Base-by-base conservation (phyloP, 2,888 invertebrate genomes). In the Neelides folsomi region DNA sequence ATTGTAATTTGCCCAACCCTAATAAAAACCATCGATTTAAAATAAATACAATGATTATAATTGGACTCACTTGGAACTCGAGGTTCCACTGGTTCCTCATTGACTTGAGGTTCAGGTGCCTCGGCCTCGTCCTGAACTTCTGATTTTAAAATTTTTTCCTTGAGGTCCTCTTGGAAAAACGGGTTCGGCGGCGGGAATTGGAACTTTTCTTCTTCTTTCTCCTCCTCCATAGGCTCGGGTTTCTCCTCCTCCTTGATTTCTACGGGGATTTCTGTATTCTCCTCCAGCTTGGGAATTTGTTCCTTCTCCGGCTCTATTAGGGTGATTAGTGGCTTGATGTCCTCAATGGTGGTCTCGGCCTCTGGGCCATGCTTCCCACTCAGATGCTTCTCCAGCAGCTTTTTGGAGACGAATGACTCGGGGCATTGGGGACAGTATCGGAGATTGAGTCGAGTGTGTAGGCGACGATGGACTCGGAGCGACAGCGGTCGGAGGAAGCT, bases 401-500 rank as follows among this genome's bases (percentile, higher is more conserved):
- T 86, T 60, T 81, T 81, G 0, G 89, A 88, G 47, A 90, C 81
- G 71, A 87, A 89, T 62, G 79, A 80, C 65, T 85, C 81, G 7
- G 76, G 72, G 67, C 89, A 90, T 20, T 56, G 54, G 2, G 60
- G 52, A 67, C 89, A 89, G 9, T 73, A 68, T 69, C 87, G 83
- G 1, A 86, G 83, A 55, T 68, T 70, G 62, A 85, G 83, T 37
- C 78, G 76, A 1, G 76, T 71, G 67, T 90, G 89, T 62, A 86
- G 72, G 56, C 89, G 76, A 70, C 83, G 85, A 69, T 89, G 89
- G 8, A 89, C 89, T 70, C 84, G 86, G 47, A 89, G 72, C 41
- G 80, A 80, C 40, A 86, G 83, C 7, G 88, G 86, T 66, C 74
- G 79, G 3, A 82, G 76, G 67, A 88, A 86, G 56, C 77, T 80